Percentiles rank a stretch among this genome's conserved stretches.
These are phyloP conservation scores for Coluber constrictor DNA, from an alignment of 2,797 vertebrate species.

Conservation along the genomic window DNA sequence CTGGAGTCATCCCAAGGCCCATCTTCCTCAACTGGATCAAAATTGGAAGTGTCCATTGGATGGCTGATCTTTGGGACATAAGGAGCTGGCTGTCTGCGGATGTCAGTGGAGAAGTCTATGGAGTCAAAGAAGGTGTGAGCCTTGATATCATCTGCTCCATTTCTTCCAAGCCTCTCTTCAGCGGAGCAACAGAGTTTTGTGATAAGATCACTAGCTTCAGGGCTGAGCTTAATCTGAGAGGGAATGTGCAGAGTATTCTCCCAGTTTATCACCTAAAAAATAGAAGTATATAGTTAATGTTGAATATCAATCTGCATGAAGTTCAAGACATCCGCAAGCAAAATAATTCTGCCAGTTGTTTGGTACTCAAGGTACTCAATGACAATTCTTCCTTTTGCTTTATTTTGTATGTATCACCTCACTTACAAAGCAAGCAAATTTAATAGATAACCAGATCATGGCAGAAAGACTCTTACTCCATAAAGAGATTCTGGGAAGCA, in stretches of 20 bases:
- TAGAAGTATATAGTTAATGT: conserved; percentile 32
- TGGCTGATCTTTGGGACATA: conserved; percentile 95
- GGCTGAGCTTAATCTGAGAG: conserved; percentile 88
- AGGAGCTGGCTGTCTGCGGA: conserved; percentile 91
- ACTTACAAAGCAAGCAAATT: not conserved
- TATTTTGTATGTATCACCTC: not conserved
- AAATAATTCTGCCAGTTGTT: not conserved
- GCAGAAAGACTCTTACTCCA: not conserved
- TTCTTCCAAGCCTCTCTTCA: conserved; percentile 87
- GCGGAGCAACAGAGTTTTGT: conserved; percentile 91
- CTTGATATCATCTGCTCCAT: conserved; percentile 92
- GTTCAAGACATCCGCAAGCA: not conserved
- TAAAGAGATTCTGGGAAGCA: not conserved
- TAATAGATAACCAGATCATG: not conserved
- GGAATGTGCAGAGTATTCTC: conserved; percentile 96
- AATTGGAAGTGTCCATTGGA: conserved; percentile 98
- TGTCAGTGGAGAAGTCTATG: conserved; percentile 90
- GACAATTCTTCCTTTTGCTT: not conserved
- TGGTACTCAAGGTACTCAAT: not conserved
- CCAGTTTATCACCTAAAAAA: conserved; percentile 93
- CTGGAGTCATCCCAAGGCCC: conserved; percentile 85
- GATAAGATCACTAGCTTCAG: conserved; percentile 91
- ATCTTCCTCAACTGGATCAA: conserved; percentile 96
- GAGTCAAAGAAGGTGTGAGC: conserved; percentile 88
- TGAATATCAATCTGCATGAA: not conserved